Evolutionary conservation across 1,140 invertebrate species (phyloP), one percentile per base, ranked within the genome.

Genomic region (Hyposmocoma kahamanoa): DNA sequence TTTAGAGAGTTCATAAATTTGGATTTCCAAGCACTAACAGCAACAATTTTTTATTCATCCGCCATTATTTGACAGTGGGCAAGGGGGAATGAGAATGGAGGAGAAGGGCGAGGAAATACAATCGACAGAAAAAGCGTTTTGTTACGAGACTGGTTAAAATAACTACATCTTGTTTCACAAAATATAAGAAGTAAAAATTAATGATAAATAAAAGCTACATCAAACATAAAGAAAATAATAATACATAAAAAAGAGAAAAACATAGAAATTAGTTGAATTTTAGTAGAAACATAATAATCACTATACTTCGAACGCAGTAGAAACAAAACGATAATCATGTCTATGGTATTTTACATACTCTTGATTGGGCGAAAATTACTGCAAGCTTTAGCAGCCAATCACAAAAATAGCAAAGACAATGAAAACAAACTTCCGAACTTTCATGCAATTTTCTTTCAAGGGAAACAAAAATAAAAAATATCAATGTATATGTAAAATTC

Each of bases 391-490:
- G 11, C 24, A 26, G 11, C 24, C 24, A 26, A 26, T 11, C 21
- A 38, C 19, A 22, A n/a, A 18, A 26, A 2, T 22, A 13, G 17
- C 19, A 10, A 8, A 9, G 21, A 41, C 10, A 9, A 39, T 17
- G 34, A 53, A 28, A 53, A 48, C 51, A 44, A 36, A 53, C 24
- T 36, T 32, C 15, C 46, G 51, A 60, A 63, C 67, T 69, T 66
- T 58, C 54, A 63, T 65, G 73, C 62, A 62, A 73, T 50, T 26
- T 26, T 26, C 24, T 26, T 52, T 10, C 5, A 51, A 45, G 64
- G 72, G 64, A 73, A 67, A 62, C 61, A 59, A 59, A 61, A 56
- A 69, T 74, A 66, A 77, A 70, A 79, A 77, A 67, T 62, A 61
- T 67, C 61, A 67, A 61, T 72, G 62, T 60, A 69, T 56, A 57